Evolutionary conservation across 2,888 invertebrate genomes (phyloP).

Genomic region (Drosophila mulleri): DNA sequence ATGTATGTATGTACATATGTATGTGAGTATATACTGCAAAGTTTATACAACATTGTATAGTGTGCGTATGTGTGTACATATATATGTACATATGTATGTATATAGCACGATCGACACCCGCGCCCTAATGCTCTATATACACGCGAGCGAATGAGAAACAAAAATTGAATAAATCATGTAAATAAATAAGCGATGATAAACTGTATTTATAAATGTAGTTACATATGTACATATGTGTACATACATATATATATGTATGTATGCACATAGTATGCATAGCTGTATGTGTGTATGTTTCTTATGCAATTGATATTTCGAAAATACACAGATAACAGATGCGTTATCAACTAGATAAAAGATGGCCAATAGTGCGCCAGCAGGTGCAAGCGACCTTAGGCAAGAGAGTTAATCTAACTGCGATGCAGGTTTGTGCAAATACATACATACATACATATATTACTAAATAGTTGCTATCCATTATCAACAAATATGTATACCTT

Average conservation of each 20-base stretch:
- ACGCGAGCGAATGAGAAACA: background rate
- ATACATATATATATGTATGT: no score
- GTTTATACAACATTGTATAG: background rate
- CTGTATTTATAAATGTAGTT: background rate
- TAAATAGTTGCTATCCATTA: background rate
- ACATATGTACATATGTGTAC: background rate
- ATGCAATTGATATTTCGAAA: conserved; percentile 30
- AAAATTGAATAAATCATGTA: conserved; percentile 2
- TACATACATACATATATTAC: background rate
- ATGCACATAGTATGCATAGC: background rate
- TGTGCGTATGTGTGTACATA: background rate
- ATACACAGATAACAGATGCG: conserved; percentile 12
- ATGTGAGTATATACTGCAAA: no score
- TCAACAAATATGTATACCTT: background rate
- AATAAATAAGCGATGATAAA: conserved; percentile 38
- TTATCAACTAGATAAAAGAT: conserved; percentile 11
- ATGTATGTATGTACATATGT: conserved; percentile 1
- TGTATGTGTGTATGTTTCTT: conserved; percentile 9
- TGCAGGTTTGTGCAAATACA: conserved; percentile 3
- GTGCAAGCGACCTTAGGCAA: conserved; percentile 1
- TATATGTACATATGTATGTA: no score
- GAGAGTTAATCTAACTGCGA: background rate
- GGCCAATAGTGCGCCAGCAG: background rate
- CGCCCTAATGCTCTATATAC: conserved; percentile 15
- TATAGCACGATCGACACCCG: conserved; percentile 22